Conservation (phyloP, 2,797 vertebrate genomes). For the Clarias laeviceps region DNA sequence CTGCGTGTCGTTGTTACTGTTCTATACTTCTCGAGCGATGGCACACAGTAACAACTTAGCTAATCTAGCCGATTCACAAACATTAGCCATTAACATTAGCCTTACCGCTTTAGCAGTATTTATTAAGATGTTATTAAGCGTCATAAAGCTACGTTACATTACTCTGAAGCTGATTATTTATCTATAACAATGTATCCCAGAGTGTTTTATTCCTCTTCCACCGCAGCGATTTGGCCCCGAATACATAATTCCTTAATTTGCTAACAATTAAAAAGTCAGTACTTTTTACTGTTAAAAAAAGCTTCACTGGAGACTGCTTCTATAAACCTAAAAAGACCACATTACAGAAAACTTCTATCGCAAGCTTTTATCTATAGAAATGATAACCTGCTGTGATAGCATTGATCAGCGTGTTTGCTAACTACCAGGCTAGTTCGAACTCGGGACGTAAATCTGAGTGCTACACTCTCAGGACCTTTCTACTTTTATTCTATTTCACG, state of each 20-base stretch:
- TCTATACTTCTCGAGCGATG: background rate
- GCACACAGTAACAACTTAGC: background rate
- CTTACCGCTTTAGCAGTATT: constrained; percentile 9
- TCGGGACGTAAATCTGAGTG: background rate
- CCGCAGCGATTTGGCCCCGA: background rate
- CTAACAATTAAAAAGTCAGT: background rate
- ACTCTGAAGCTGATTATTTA: too few relatives aligned
- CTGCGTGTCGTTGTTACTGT: background rate
- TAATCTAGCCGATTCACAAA: background rate
- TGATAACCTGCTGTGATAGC: too few relatives aligned
- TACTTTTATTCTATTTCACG: background rate
- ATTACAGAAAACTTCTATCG: background rate
- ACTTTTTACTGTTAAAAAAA: background rate
- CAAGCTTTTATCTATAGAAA: background rate
- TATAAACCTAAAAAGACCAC: background rate
- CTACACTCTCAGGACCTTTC: background rate
- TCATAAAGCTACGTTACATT: background rate
- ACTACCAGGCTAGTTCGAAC: background rate
- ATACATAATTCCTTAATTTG: background rate
- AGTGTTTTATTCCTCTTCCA: background rate
- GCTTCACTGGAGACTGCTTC: background rate
- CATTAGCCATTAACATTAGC: background rate
- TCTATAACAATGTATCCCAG: background rate
- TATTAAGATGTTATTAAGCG: background rate
- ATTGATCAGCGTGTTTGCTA: background rate